phyloP scores from a whole-genome alignment of 2,797 vertebrate genomes.

The Micrastur ruficollis region DNA sequence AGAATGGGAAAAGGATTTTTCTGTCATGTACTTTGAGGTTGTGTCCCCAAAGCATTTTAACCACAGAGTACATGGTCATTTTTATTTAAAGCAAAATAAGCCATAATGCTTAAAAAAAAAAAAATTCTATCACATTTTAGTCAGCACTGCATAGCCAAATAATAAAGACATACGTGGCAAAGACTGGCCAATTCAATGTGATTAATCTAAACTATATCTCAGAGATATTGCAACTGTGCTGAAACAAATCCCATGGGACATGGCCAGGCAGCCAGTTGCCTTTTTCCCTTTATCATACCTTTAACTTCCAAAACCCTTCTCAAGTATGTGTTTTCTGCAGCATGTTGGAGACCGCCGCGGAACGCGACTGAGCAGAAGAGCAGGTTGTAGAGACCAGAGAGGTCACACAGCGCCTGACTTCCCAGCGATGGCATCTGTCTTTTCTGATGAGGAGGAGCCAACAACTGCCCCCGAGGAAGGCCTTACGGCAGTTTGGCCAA shows the following conservation, averaged over 20 bases:
- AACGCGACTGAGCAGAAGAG: not conserved
- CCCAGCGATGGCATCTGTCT: not conserved
- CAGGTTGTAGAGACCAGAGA: not conserved
- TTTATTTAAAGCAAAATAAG: not conserved
- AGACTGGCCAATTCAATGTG: not conserved
- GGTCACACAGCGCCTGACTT: not conserved
- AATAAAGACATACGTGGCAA: not conserved
- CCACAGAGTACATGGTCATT: not conserved
- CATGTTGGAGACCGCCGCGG: rapidly evolving
- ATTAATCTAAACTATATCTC: not conserved
- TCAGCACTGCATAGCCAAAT: not conserved
- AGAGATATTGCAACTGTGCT: not conserved
- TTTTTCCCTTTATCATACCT: not conserved
- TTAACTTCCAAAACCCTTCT: not conserved
- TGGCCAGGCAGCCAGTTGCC: not conserved
- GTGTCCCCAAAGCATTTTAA: not conserved
- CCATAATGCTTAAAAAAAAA: not conserved
- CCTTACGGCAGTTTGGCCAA: not conserved
- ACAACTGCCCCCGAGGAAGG: not conserved
- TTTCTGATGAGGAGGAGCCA: not conserved
- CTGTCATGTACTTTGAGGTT: not conserved
- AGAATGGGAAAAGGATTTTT: not conserved
- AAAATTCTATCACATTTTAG: not conserved
- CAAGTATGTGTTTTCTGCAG: not conserved
- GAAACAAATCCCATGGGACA: not conserved